Percentiles rank a stretch among this genome's conserved stretches.
phyloP scores from a whole-genome alignment of 2,113 vertebrate species.

The Amphilophus citrinellus region DNA sequence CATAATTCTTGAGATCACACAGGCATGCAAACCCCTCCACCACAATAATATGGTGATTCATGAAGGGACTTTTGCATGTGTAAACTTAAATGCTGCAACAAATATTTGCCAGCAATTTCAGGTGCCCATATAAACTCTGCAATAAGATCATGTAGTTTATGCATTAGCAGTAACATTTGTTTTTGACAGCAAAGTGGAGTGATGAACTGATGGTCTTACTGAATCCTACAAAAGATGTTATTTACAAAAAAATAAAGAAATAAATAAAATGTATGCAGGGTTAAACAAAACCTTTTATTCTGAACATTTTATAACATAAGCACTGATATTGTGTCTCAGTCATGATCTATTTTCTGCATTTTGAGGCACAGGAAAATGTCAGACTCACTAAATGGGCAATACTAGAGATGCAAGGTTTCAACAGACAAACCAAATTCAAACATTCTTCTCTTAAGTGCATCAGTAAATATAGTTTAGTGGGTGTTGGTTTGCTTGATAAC shows the following conservation, averaged over 20 bases:
- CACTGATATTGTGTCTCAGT: slow-evolving; percentile 15
- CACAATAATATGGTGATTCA: background rate
- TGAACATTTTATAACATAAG: slow-evolving; percentile 14
- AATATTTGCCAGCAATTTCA: background rate
- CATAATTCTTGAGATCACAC: background rate
- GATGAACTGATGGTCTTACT: background rate
- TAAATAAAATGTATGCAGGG: background rate
- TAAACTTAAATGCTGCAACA: background rate
- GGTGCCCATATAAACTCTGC: background rate
- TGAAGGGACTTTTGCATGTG: background rate
- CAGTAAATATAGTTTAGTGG: background rate
- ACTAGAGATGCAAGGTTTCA: background rate
- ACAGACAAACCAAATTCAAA: background rate
- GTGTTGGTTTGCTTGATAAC: background rate
- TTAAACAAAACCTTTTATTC: slow-evolving; percentile 15
- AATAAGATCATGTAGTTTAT: background rate
- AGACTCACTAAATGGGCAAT: background rate
- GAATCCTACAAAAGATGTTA: slow-evolving; percentile 10
- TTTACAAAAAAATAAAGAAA: background rate
- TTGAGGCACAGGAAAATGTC: background rate
- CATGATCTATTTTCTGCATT: slow-evolving; percentile 19
- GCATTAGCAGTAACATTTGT: slow-evolving; percentile 4
- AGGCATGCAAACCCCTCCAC: background rate
- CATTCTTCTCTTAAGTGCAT: background rate
- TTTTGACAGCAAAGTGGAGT: background rate